Evolutionary conservation across 2,113 vertebrate species (phyloP), one percentile per base, ranked within the genome.

Genomic region (Silurus meridionalis): DNA sequence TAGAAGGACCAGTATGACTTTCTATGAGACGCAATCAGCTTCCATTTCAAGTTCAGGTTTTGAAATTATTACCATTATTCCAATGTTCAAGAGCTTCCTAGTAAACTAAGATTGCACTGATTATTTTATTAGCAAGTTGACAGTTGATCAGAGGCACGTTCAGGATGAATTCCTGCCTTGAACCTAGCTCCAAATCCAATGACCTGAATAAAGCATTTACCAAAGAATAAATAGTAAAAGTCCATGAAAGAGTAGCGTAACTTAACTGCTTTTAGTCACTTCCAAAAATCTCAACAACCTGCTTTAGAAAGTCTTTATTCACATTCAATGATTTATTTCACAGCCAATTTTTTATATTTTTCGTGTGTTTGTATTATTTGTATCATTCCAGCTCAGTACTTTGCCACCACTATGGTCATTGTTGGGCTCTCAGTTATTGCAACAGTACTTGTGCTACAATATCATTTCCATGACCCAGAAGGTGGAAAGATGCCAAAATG

Each of bases 321-420:
- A 60, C 58, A 37, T 37, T 37, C 37, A 37, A 57, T 77, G 14
- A 55, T n/a, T 57, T 78, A 46, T 48, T 37, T 69, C 10, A 74
- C 46, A 74, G 48, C 25, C 9, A 46, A 6, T 7, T 61, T n/a
- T 46, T 60, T 61, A 46, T 21, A 37, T 17, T 0, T 23, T 66
- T 66, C 11, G 23, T 25, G 2, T 48, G 19, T 37, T 28, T n/a
- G 6, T 66, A 14, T 63, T 46, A 21, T 80, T 80, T 37, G 69
- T 46, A 15, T 14, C 83, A 87, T 91, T 77, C 21, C 95, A 98
- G 97, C 97, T 80, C 97, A 98, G 89, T 98, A 98, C 91, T 98
- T 98, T 85, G 97, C 97, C 83, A 97, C 96, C 92, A 98, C 96
- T 58, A 98, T 98, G 97, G 95, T 98, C 91, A 98, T 97, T 57